phyloP scores from a whole-genome alignment of 2,888 invertebrate genomes.

The Drosophila aldrichi region DNA sequence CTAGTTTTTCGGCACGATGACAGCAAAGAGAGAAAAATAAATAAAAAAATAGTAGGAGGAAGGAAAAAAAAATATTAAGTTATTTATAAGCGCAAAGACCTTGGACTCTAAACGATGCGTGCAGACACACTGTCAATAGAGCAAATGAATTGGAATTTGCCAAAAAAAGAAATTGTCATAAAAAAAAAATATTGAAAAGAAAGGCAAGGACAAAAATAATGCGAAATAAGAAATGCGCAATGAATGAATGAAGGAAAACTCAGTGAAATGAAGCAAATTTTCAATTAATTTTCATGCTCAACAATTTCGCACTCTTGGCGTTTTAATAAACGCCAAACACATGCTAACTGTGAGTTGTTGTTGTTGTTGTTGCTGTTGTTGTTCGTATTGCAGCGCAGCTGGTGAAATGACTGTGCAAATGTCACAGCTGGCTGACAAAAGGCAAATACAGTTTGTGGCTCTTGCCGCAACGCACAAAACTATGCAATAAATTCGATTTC shows the following conservation, averaged over 20 bases:
- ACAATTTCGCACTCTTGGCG: slow-evolving; percentile 34
- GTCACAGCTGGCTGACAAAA: slow-evolving; percentile 67
- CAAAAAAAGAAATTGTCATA: slow-evolving; percentile 21
- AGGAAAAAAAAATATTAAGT: slow-evolving; percentile 63
- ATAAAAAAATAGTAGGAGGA: slow-evolving; percentile 7
- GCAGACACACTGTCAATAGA: slow-evolving; percentile 68
- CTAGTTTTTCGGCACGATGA: slow-evolving; percentile 44
- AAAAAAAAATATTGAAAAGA: slow-evolving; percentile 1
- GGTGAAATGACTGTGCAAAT: slow-evolving; percentile 54
- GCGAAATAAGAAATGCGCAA: neutral
- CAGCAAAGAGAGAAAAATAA: slow-evolving; percentile 38
- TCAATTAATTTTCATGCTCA: slow-evolving; percentile 67
- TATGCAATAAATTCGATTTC: slow-evolving; percentile 78
- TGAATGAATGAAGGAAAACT: neutral
- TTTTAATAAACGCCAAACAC: slow-evolving; percentile 69
- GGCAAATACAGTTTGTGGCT: slow-evolving; percentile 75
- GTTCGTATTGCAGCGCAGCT: slow-evolving; percentile 5
- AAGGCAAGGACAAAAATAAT: slow-evolving; percentile 1
- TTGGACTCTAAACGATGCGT: slow-evolving; percentile 62
- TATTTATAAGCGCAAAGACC: slow-evolving; percentile 65
- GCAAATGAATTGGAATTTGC: slow-evolving; percentile 55
- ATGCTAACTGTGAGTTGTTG: slow-evolving; percentile 52
- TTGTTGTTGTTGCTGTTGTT: neutral
- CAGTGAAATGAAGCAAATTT: slow-evolving; percentile 55
- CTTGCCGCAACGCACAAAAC: slow-evolving; percentile 59